These are phyloP conservation scores for Mercenaria mercenaria DNA, from an alignment of 1,140 invertebrate species.

Conservation along the genomic window DNA sequence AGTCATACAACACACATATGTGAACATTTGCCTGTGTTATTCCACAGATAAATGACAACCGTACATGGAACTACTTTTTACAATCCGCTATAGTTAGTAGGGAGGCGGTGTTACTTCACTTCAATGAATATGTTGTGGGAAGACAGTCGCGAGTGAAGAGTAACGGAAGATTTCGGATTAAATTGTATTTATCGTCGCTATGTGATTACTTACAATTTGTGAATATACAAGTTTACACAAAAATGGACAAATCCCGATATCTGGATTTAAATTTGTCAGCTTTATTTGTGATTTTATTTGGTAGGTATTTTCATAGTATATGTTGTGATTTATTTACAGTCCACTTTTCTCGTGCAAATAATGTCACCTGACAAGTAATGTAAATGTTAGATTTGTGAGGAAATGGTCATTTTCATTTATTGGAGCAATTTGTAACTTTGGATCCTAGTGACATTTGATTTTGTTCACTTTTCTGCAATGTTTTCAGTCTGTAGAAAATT, in stretches of 20 bases:
- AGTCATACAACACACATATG: too few relatives aligned
- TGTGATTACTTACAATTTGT: constrained; percentile 38
- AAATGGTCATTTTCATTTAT: too few relatives aligned
- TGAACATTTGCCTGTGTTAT: too few relatives aligned
- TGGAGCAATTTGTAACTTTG: too few relatives aligned
- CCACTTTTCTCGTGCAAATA: constrained; percentile 41
- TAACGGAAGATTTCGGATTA: constrained; percentile 20
- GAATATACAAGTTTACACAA: neutral
- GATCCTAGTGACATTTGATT: too few relatives aligned
- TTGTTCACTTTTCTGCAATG: too few relatives aligned
- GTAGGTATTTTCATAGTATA: constrained; percentile 48
- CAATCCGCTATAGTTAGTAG: neutral
- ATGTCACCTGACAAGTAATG: neutral
- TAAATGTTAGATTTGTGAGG: too few relatives aligned
- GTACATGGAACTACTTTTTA: constrained; percentile 9
- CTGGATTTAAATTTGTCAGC: constrained; percentile 14
- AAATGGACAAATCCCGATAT: constrained; percentile 19
- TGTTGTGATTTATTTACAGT: neutral
- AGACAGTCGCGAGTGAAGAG: constrained; percentile 20
- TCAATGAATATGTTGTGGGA: constrained; percentile 20
- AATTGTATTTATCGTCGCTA: constrained; percentile 11
- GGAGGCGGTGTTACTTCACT: constrained; percentile 29
- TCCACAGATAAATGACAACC: neutral
- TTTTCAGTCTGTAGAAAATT: too few relatives aligned
- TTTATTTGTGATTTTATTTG: constrained; percentile 50